Percentiles rank a stretch among this genome's conserved stretches.
phyloP scores from a whole-genome alignment of 2,113 vertebrate genomes.

The Pterocles orientalis region DNA sequence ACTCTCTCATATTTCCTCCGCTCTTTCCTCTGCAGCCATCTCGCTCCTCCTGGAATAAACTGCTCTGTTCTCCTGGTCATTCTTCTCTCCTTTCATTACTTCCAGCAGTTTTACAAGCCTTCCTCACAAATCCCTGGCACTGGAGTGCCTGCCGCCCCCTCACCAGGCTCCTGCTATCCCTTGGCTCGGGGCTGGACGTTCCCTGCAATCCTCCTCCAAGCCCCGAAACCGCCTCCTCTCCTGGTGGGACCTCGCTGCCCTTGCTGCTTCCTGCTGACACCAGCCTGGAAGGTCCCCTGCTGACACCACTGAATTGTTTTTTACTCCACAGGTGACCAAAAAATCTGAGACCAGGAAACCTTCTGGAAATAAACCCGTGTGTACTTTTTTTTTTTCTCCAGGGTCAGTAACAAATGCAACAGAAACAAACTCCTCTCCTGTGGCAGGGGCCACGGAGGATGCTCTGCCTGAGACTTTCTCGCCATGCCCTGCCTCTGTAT shows the following conservation, averaged over 20 bases:
- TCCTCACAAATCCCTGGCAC: slow-evolving; percentile 12
- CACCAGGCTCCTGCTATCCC: neutral
- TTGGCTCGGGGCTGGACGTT: neutral
- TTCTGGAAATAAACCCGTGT: neutral
- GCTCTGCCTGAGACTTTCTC: neutral
- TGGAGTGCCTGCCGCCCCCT: neutral
- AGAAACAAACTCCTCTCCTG: neutral
- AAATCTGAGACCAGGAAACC: neutral
- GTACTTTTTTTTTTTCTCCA: neutral
- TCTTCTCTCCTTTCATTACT: slow-evolving; percentile 52
- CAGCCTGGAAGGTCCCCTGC: neutral
- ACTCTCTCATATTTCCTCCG: slow-evolving; percentile 37
- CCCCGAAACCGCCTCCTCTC: neutral
- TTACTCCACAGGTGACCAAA: slow-evolving; percentile 1
- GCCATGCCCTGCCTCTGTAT: neutral
- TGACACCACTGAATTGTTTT: neutral
- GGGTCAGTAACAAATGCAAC: neutral
- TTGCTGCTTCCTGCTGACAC: slow-evolving; percentile 13
- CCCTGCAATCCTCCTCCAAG: neutral
- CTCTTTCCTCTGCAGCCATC: neutral
- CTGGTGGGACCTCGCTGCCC: neutral
- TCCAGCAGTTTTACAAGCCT: slow-evolving; percentile 32
- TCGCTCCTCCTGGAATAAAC: slow-evolving; percentile 11
- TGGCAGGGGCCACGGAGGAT: accelerated
- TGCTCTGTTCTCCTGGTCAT: neutral